Conservation (phyloP, 2,888 invertebrate species). For the Acanthococcus lagerstroemiae region DNA sequence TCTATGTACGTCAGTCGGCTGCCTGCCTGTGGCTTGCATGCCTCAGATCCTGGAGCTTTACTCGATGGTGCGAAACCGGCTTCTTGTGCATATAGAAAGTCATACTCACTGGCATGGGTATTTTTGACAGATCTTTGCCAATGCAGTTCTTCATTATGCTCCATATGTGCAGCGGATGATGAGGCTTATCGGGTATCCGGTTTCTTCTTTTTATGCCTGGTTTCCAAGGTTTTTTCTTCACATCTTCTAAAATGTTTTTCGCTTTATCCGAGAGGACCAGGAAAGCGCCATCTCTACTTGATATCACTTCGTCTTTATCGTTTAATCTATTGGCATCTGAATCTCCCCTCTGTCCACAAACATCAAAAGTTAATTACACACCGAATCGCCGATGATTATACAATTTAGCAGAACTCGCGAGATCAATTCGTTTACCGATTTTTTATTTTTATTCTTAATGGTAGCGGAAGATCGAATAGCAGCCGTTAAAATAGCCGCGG, state of each 20-base stretch:
- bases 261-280: constrained; percentile 32
- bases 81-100: background rate
- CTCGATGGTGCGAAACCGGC: too few relatives aligned
- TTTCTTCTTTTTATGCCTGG: constrained; percentile 57
- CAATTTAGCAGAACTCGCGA: too few relatives aligned
- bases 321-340: background rate
- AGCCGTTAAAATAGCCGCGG: constrained; percentile 35
- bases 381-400: too few relatives aligned
- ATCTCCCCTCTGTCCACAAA: constrained; percentile 10
- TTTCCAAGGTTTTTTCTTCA: constrained; percentile 32
- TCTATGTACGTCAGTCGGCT: too few relatives aligned
- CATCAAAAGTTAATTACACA: too few relatives aligned
- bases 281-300: constrained; percentile 11
- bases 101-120: constrained; percentile 85
- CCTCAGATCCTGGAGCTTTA: too few relatives aligned
- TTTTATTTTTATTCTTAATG: constrained; percentile 31
- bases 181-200: constrained; percentile 82
- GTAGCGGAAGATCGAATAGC: constrained; percentile 33
- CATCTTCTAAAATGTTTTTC: constrained; percentile 30
- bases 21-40: too few relatives aligned
- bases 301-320: background rate
- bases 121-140: constrained; percentile 92
- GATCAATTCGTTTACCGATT: constrained; percentile 24
- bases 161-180: constrained; percentile 93
- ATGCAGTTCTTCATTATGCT: constrained; percentile 99